A percentile compares a stretch with the other conserved stretches of the same genome.
phyloP scores from a whole-genome alignment of 1,140 invertebrate genomes.

The Drosophila pallidifrons region DNA sequence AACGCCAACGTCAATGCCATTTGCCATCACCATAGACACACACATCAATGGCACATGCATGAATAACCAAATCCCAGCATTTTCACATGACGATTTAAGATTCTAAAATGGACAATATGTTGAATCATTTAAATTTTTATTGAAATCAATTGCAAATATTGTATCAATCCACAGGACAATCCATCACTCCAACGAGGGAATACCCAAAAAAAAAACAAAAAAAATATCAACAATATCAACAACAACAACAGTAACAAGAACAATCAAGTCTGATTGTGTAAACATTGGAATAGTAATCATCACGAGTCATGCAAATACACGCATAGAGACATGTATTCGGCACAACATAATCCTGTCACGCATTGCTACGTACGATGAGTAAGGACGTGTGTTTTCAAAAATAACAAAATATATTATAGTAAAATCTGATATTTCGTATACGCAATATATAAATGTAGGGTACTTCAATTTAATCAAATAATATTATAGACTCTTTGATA shows the following conservation, averaged over 20 bases:
- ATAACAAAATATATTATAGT: too few relatives aligned
- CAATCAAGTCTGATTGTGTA: slow-evolving; percentile 29
- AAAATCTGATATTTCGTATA: too few relatives aligned
- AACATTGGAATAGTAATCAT: slow-evolving; percentile 22
- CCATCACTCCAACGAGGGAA: slow-evolving; percentile 4
- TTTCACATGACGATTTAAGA: slow-evolving; percentile 46
- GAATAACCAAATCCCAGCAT: slow-evolving; percentile 23
- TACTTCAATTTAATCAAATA: too few relatives aligned
- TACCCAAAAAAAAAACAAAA: slow-evolving; percentile 8
- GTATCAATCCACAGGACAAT: slow-evolving; percentile 36
- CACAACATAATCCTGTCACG: background rate
- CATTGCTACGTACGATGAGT: background rate
- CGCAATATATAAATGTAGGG: too few relatives aligned
- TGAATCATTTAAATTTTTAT: slow-evolving; percentile 48
- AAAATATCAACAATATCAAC: too few relatives aligned
- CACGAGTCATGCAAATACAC: background rate
- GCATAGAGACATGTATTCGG: background rate
- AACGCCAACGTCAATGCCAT: background rate
- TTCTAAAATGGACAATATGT: slow-evolving; percentile 41
- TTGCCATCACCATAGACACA: background rate
- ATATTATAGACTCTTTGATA: too few relatives aligned
- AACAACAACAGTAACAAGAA: background rate
- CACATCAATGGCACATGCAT: background rate
- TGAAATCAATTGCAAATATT: slow-evolving; percentile 49
- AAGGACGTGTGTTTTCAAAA: too few relatives aligned